These are phyloP conservation scores for Galerucella nymphaeae DNA, from an alignment of 2,888 invertebrate species.

Conservation along the genomic window DNA sequence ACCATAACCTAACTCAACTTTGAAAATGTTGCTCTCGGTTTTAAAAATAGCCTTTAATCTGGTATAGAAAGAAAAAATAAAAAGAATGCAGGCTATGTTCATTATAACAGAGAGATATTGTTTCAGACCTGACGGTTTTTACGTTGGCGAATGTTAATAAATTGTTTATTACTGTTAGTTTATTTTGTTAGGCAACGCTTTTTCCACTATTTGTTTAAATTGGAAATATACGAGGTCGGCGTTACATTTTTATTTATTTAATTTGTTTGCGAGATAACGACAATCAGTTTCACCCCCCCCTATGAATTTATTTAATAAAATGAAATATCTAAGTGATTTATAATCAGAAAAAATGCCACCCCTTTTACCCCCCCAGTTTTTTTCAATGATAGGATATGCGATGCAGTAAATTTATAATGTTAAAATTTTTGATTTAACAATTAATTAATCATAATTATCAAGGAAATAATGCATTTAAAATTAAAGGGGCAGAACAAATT, in stretches of 20 bases:
- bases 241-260: background rate
- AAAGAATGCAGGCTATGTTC: constrained; percentile 45
- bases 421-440: too few relatives aligned
- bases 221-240: background rate
- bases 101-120: constrained; percentile 46
- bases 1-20: constrained; percentile 65
- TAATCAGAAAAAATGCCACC: too few relatives aligned
- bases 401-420: too few relatives aligned
- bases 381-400: too few relatives aligned
- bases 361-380: too few relatives aligned
- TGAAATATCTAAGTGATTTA: too few relatives aligned
- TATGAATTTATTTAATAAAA: too few relatives aligned
- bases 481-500: too few relatives aligned
- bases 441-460: too few relatives aligned
- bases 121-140: constrained; percentile 41
- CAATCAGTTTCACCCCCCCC: too few relatives aligned
- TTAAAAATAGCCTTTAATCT: constrained; percentile 64
- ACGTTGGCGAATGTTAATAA: constrained; percentile 41
- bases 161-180: constrained; percentile 38
- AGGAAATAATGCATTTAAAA: too few relatives aligned
- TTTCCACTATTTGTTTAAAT: constrained; percentile 22
- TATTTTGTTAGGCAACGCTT: constrained; percentile 33
- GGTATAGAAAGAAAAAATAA: constrained; percentile 51
- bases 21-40: constrained; percentile 64
- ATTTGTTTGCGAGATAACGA: too few relatives aligned